Evolutionary conservation across 2,113 vertebrate species (phyloP).

Genomic region (Alosa alosa): DNA sequence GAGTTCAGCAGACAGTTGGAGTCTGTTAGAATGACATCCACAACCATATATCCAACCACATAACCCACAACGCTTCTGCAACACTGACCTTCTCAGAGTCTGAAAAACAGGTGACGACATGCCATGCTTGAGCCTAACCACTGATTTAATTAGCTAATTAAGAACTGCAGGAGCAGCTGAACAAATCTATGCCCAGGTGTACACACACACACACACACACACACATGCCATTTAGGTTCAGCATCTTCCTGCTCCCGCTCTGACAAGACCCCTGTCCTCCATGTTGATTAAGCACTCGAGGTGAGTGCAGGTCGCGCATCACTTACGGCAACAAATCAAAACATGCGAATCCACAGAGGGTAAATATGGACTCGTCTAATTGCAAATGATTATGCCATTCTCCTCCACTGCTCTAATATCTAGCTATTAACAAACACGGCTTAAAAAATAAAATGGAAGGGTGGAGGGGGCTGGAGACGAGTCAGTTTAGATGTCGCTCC

Average conservation of each 20-base stretch:
- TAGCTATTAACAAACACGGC: conserved; percentile 29
- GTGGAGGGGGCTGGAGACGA: background rate
- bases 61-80: background rate
- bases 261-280: conserved; percentile 13
- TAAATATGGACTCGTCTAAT: conserved; percentile 38
- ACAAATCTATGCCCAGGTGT: background rate
- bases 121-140: background rate
- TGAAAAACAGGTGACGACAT: background rate
- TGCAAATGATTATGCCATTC: conserved; percentile 32
- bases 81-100: background rate
- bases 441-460: background rate
- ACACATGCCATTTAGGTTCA: background rate
- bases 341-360: conserved; percentile 16
- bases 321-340: conserved; percentile 25
- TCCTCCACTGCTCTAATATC: conserved; percentile 29
- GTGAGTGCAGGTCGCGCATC: background rate
- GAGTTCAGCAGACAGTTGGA: background rate
- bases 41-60: too few relatives aligned
- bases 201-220: background rate
- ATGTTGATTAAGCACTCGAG: background rate
- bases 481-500: conserved; percentile 28
- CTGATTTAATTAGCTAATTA: conserved; percentile 16
- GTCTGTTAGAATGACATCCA: background rate
- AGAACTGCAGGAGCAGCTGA: background rate
- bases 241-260: background rate